These are phyloP conservation scores for Drosophila orena DNA, from an alignment of 1,140 invertebrate species.

Conservation along the genomic window DNA sequence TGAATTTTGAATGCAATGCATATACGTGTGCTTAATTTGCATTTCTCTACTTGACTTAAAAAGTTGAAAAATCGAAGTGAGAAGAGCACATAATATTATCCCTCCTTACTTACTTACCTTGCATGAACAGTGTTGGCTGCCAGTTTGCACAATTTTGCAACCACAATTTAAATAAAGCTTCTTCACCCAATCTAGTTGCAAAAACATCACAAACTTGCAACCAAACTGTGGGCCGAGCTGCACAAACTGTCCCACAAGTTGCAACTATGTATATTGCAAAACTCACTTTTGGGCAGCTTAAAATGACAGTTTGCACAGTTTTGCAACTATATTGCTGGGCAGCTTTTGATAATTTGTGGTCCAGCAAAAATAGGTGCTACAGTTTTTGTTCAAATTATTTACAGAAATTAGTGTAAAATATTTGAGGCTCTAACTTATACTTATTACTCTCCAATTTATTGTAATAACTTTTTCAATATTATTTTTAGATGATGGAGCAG, in stretches of 20 bases:
- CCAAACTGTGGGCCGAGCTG: background rate
- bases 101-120: background rate
- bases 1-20: background rate
- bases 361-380: background rate
- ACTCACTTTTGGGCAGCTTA: background rate
- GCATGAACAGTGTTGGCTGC: background rate
- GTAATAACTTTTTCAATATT: background rate
- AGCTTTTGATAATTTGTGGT: background rate
- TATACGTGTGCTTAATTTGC: background rate
- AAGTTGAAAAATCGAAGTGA: no score
- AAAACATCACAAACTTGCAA: background rate
- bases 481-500: slow-evolving; percentile 71
- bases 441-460: no score
- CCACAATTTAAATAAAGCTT: background rate
- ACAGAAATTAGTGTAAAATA: no score
- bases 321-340: background rate
- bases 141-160: background rate
- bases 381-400: no score
- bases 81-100: no score
- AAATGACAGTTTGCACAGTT: background rate
- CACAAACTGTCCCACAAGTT: background rate
- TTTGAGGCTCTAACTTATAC: no score
- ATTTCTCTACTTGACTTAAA: background rate
- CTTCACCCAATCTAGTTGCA: background rate
- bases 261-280: slow-evolving; percentile 3